Evolutionary conservation across 2,113 vertebrate genomes (phyloP).

Genomic region (Taxidea taxus): DNA sequence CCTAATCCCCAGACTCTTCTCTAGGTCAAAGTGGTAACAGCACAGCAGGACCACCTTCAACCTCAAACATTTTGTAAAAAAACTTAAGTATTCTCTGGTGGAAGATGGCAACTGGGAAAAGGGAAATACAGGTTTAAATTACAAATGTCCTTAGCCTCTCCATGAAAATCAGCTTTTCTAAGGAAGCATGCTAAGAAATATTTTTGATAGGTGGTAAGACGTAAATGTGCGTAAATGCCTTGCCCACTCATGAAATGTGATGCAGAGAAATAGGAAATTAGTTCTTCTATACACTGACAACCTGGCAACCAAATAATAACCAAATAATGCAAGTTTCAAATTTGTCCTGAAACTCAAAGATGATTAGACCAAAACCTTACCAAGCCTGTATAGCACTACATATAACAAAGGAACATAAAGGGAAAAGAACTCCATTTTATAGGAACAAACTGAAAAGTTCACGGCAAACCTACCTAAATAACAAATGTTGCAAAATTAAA

Average conservation of each 20-base stretch:
- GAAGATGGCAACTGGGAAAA: constrained; percentile 37
- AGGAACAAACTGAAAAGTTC: constrained; percentile 42
- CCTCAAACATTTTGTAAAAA: neutral
- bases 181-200: neutral
- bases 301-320: constrained; percentile 25
- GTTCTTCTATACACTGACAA: neutral
- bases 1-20: neutral
- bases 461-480: constrained; percentile 16
- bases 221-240: neutral
- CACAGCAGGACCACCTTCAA: neutral
- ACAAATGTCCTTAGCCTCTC: neutral
- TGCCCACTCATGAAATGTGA: constrained; percentile 32
- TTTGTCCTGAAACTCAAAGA: neutral
- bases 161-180: constrained; percentile 3
- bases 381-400: neutral
- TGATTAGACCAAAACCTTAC: neutral
- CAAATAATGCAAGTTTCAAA: constrained; percentile 23
- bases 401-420: neutral
- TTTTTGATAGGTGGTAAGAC: neutral
- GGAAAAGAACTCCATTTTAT: neutral
- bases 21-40: neutral
- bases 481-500: constrained; percentile 27
- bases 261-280: constrained; percentile 40
- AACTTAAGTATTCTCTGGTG: constrained; percentile 12
- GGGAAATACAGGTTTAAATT: neutral